phyloP scores from a whole-genome alignment of 2,888 invertebrate species.

The Mylabris sibirica region DNA sequence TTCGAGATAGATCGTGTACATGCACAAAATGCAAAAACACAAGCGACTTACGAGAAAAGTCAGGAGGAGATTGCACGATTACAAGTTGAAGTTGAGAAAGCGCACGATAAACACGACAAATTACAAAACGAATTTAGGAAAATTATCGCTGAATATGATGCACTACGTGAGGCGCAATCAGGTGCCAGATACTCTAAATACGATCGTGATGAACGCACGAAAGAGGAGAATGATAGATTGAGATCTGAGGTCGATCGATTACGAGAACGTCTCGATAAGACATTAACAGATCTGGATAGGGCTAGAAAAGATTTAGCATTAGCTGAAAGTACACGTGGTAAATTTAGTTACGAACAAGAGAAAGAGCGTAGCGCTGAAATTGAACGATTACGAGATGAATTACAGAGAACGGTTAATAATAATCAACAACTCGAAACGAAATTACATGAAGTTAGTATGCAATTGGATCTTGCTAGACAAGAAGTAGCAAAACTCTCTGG shows the following conservation, averaged over 20 bases:
- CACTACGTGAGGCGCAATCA: slow-evolving; percentile 79
- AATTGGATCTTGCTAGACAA: slow-evolving; percentile 79
- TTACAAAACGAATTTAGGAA: slow-evolving; percentile 82
- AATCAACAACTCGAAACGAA: slow-evolving; percentile 77
- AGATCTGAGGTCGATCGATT: slow-evolving; percentile 83
- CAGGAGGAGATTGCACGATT: slow-evolving; percentile 89
- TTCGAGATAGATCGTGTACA: slow-evolving; percentile 88
- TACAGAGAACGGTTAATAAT: slow-evolving; percentile 71
- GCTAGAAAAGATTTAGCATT: slow-evolving; percentile 79
- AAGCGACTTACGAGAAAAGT: slow-evolving; percentile 84
- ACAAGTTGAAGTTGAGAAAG: slow-evolving; percentile 87
- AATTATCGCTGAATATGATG: slow-evolving; percentile 80
- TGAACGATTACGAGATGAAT: slow-evolving; percentile 76
- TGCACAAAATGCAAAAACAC: slow-evolving; percentile 84
- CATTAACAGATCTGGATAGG: slow-evolving; percentile 79
- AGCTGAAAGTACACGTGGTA: slow-evolving; percentile 78
- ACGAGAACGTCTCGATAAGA: slow-evolving; percentile 81
- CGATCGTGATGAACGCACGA: slow-evolving; percentile 72
- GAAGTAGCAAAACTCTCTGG: slow-evolving; percentile 78
- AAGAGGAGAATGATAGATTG: slow-evolving; percentile 79
- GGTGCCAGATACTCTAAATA: slow-evolving; percentile 77
- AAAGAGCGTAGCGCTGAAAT: slow-evolving; percentile 70
- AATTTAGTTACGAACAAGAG: slow-evolving; percentile 79
- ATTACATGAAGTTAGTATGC: slow-evolving; percentile 81
- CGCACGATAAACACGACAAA: slow-evolving; percentile 90